Conservation (phyloP, 2,888 invertebrate genomes). For the Nomada hirtipes region DNA sequence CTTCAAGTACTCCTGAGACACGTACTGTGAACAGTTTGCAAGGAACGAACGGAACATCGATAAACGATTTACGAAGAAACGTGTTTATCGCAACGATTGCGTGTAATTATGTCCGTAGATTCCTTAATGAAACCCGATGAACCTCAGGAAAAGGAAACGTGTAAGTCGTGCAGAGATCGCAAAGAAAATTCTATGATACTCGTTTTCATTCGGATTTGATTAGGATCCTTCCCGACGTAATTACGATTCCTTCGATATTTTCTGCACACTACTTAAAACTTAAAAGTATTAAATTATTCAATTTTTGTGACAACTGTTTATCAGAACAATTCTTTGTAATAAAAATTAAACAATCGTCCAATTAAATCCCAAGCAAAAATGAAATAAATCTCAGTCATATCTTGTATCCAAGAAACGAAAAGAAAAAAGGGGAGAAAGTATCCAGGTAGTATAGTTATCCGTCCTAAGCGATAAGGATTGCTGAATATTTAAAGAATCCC, state of each 20-base stretch:
- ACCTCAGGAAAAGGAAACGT: slow-evolving; percentile 14
- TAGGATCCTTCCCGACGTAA: no score
- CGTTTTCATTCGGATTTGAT: background rate
- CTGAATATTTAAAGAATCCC: slow-evolving; percentile 45
- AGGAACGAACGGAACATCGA: slow-evolving; percentile 1
- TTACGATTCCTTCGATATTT: no score
- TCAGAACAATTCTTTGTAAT: no score
- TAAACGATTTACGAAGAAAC: slow-evolving; percentile 3
- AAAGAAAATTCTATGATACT: slow-evolving; percentile 5
- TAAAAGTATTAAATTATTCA: no score
- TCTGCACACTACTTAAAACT: no score
- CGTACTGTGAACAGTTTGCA: background rate
- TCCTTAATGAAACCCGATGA: slow-evolving; percentile 32
- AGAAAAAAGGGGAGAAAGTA: no score
- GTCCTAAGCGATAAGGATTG: background rate
- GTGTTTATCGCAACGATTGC: slow-evolving; percentile 40
- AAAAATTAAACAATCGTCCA: background rate
- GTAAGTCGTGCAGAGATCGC: background rate
- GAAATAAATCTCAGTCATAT: background rate
- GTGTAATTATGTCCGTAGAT: slow-evolving; percentile 29
- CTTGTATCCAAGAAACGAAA: background rate
- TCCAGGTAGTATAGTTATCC: background rate
- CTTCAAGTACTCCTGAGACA: slow-evolving; percentile 28
- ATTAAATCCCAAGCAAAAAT: background rate
- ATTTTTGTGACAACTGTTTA: no score